A percentile compares a stretch with the other conserved stretches of the same genome.
These are phyloP conservation scores for Hylyphantes graminicola DNA, from an alignment of 1,140 invertebrate species.

Conservation along the genomic window DNA sequence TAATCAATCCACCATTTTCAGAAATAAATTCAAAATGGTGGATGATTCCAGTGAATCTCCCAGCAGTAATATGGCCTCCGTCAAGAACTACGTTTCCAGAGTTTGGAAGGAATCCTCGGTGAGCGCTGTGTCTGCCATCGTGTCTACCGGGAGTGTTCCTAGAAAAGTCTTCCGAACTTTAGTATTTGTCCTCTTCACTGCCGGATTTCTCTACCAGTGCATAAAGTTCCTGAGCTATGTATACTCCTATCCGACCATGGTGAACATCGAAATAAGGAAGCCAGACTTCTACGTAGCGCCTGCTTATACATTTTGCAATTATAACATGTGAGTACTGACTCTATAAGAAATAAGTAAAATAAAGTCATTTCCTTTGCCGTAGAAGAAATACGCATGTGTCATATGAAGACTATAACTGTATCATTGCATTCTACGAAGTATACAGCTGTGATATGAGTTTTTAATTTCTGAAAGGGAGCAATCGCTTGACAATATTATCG, in stretches of 20 bases:
- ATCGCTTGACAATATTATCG: too few relatives aligned
- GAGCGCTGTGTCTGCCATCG: constrained; percentile 20
- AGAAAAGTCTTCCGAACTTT: constrained; percentile 23
- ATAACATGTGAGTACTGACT: not conserved
- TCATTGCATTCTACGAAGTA: too few relatives aligned
- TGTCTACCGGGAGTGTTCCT: not conserved
- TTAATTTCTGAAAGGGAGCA: too few relatives aligned
- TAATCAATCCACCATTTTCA: too few relatives aligned
- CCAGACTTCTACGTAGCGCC: not conserved
- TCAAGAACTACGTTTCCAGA: not conserved
- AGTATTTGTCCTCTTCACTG: constrained; percentile 1
- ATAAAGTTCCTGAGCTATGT: constrained; percentile 2
- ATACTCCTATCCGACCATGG: not conserved
- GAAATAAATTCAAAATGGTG: too few relatives aligned
- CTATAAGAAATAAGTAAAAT: too few relatives aligned
- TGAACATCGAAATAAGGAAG: not conserved
- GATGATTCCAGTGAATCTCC: too few relatives aligned
- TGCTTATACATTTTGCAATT: constrained; percentile 21
- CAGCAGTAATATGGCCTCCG: not conserved
- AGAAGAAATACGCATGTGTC: too few relatives aligned
- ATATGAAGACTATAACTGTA: too few relatives aligned
- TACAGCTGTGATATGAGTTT: too few relatives aligned
- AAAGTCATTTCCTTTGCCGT: too few relatives aligned
- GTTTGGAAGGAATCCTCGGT: constrained; percentile 22
- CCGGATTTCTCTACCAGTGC: constrained; percentile 28